These are phyloP conservation scores for Belgica antarctica DNA, from an alignment of 2,888 invertebrate species.

Conservation along the genomic window DNA sequence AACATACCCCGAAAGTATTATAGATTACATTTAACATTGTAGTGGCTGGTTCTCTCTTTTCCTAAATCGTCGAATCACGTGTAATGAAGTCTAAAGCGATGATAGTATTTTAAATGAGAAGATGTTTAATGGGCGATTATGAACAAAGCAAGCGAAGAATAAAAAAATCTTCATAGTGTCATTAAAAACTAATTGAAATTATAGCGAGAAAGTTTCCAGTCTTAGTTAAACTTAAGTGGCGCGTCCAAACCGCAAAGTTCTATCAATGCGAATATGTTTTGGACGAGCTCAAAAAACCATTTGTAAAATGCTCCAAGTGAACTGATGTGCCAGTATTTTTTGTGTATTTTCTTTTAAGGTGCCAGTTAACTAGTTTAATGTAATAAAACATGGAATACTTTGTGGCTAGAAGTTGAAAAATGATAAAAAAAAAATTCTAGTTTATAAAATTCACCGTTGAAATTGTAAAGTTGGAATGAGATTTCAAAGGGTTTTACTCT, in stretches of 20 bases:
- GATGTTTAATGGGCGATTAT: conserved; percentile 16
- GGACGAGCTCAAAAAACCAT: neutral
- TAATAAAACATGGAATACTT: no score
- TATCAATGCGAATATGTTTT: neutral
- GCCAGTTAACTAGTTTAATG: conserved; percentile 34
- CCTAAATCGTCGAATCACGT: conserved; percentile 40
- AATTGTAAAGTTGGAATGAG: no score
- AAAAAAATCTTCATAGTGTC: conserved; percentile 9
- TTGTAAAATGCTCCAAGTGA: conserved; percentile 25
- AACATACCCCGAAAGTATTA: conserved; percentile 26
- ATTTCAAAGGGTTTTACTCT: no score
- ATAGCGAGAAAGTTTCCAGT: neutral
- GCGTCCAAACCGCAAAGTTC: neutral
- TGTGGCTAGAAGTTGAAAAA: no score
- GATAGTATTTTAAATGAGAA: conserved; percentile 34
- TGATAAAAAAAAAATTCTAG: no score
- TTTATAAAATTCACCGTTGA: no score
- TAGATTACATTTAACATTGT: conserved; percentile 14
- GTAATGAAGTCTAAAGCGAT: conserved; percentile 1
- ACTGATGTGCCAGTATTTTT: conserved; percentile 42
- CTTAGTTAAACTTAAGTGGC: neutral
- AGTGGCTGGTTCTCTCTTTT: no score
- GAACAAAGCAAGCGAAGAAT: neutral
- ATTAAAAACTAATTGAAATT: conserved; percentile 29
- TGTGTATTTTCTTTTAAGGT: conserved; percentile 26